Evolutionary conservation across 2,797 vertebrate genomes (phyloP).

Genomic region (Siniperca obscura): DNA sequence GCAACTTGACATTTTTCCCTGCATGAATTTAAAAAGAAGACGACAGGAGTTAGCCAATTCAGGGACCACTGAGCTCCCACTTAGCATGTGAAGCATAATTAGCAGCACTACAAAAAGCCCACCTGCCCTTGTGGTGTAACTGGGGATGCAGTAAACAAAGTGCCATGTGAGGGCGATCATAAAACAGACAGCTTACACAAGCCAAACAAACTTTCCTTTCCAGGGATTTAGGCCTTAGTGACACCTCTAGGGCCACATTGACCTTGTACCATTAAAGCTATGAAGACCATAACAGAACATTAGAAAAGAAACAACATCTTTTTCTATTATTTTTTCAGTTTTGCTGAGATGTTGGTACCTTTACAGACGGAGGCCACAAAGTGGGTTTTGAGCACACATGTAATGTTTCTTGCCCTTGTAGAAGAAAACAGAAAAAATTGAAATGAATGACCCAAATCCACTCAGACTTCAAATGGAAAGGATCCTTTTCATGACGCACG

Average conservation of each 20-base stretch:
- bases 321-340: background rate
- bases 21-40: constrained; percentile 24
- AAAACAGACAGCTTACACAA: constrained; percentile 37
- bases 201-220: constrained; percentile 37
- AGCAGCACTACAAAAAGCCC: constrained; percentile 51
- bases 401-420: background rate
- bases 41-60: constrained; percentile 5
- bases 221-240: constrained; percentile 20
- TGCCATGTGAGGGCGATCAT: constrained; percentile 48
- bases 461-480: background rate
- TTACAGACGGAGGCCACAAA: background rate
- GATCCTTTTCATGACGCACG: background rate
- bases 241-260: constrained; percentile 19
- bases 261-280: constrained; percentile 48
- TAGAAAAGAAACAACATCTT: background rate
- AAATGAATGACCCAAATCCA: background rate
- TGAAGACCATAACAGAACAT: background rate
- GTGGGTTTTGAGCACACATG: background rate
- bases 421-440: background rate
- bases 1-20: background rate
- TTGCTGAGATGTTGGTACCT: background rate
- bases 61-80: background rate
- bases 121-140: constrained; percentile 49
- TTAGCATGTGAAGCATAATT: constrained; percentile 47
- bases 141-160: constrained; percentile 37